These are phyloP conservation scores for Rosalia funebris DNA, from an alignment of 2,888 invertebrate genomes.

Conservation along the genomic window DNA sequence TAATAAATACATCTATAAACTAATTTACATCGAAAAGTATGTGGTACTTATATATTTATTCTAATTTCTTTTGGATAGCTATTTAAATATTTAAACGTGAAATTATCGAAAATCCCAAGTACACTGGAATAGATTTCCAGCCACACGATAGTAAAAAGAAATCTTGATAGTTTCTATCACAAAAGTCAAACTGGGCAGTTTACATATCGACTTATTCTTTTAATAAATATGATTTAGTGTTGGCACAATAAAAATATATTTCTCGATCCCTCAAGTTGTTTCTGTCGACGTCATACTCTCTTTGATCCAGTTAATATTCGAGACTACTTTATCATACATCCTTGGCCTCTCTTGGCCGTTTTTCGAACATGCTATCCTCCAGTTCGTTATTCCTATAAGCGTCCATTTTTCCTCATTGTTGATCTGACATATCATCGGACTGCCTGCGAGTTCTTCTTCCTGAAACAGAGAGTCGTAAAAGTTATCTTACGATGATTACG, in stretches of 20 bases:
- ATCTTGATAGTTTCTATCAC: no score
- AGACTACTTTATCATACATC: constrained; percentile 83
- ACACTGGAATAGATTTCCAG: no score
- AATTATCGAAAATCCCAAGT: no score
- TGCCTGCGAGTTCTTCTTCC: constrained; percentile 91
- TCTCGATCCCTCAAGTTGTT: constrained; percentile 1
- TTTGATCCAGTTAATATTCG: constrained; percentile 87
- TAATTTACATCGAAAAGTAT: not conserved
- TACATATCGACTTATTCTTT: no score
- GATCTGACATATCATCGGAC: constrained; percentile 84
- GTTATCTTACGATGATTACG: no score
- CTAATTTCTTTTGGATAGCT: no score
- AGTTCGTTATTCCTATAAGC: constrained; percentile 81
- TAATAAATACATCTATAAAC: not conserved
- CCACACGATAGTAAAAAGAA: no score
- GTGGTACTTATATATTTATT: constrained; percentile 1
- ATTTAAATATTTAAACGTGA: no score
- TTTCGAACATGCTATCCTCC: constrained; percentile 87
- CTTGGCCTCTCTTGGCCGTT: constrained; percentile 81
- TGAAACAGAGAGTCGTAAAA: constrained; percentile 63
- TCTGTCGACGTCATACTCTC: constrained; percentile 63
- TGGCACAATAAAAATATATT: constrained; percentile 13
- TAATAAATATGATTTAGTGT: no score
- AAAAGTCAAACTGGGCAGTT: no score
- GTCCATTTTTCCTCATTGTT: constrained; percentile 80